phyloP scores from a whole-genome alignment of 2,888 invertebrate species.

The Perdita meconis region DNA sequence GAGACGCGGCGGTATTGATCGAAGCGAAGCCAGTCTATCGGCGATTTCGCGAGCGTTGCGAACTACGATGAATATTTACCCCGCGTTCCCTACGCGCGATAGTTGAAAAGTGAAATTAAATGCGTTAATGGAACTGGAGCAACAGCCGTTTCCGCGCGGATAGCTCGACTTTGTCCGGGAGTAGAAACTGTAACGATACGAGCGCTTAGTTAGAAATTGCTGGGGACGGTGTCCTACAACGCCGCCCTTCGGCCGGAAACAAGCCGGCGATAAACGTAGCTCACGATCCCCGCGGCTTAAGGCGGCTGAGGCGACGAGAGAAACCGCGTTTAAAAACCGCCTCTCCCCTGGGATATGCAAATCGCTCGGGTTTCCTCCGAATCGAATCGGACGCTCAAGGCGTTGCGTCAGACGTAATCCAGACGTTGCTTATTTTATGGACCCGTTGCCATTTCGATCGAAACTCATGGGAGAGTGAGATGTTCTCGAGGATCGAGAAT shows the following conservation, averaged over 20 bases:
- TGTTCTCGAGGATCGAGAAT: too few relatives aligned
- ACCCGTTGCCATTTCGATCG: neutral
- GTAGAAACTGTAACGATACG: neutral
- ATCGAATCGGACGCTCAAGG: conserved; percentile 13
- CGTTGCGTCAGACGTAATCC: conserved; percentile 16
- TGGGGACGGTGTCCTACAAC: neutral
- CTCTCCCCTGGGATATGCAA: neutral
- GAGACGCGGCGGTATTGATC: too few relatives aligned
- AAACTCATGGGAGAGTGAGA: too few relatives aligned
- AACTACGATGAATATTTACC: neutral
- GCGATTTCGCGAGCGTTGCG: too few relatives aligned
- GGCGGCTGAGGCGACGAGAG: neutral
- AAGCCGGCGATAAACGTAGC: neutral
- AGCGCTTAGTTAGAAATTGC: neutral
- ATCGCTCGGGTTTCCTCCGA: neutral
- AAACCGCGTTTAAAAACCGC: neutral
- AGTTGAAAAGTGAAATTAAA: neutral
- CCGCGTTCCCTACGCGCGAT: neutral
- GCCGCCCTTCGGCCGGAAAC: neutral
- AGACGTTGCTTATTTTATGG: neutral
- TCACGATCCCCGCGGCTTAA: neutral
- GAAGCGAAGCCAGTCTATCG: too few relatives aligned
- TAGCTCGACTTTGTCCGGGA: neutral
- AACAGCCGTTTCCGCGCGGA: neutral
- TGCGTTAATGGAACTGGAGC: conserved; percentile 10